Percentiles rank a stretch among this genome's conserved stretches.
phyloP scores from a whole-genome alignment of 2,113 vertebrate species.

The Gobio gobio region DNA sequence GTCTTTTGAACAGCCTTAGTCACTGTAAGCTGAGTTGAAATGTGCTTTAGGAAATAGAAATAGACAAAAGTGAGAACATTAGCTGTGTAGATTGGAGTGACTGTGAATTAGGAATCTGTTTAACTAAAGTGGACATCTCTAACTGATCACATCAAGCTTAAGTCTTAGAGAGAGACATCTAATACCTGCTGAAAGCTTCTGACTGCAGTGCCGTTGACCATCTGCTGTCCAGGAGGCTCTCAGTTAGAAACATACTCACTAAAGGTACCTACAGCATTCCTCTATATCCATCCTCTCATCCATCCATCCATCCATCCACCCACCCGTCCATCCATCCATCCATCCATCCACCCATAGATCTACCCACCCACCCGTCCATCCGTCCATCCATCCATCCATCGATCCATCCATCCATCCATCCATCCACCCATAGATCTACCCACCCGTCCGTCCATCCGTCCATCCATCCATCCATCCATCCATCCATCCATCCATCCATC shows the following conservation, averaged over 20 bases:
- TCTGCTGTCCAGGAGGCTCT: constrained; percentile 48
- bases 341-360: background rate
- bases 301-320: background rate
- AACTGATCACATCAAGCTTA: constrained; percentile 30
- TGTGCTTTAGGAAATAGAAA: background rate
- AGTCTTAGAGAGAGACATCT: constrained; percentile 15
- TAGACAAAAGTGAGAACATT: background rate
- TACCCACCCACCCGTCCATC: background rate
- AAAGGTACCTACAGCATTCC: background rate
- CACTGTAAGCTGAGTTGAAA: too few relatives aligned
- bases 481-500: too few relatives aligned
- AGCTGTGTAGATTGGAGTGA: background rate
- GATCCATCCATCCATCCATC: background rate
- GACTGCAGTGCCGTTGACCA: constrained; percentile 22
- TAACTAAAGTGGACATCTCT: constrained; percentile 42
- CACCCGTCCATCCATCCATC: background rate
- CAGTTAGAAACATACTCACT: constrained; percentile 20
- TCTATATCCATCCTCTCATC: background rate
- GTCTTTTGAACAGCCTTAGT: too few relatives aligned
- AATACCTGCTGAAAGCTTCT: constrained; percentile 26
- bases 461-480: background rate
- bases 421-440: too few relatives aligned
- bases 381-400: background rate
- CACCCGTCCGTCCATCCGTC: too few relatives aligned
- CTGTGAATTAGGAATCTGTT: background rate